A percentile compares a stretch with the other conserved stretches of the same genome.
phyloP scores from a whole-genome alignment of 2,888 invertebrate genomes.

The Lepidonotus clava region DNA sequence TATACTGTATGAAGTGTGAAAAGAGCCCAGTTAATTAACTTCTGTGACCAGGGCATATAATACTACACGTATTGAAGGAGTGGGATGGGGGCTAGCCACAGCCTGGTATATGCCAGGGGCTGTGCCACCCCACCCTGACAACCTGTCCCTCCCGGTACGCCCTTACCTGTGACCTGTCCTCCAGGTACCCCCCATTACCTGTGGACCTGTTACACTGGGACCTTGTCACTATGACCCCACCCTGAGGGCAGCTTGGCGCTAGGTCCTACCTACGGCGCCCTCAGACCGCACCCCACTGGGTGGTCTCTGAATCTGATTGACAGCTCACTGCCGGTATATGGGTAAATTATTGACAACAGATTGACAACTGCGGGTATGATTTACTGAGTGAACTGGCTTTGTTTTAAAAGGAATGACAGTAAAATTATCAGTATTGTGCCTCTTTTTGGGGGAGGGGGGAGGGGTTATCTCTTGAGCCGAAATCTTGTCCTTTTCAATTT shows the following conservation, averaged over 20 bases:
- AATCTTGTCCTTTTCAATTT: no score
- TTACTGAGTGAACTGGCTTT: no score
- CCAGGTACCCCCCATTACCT: not conserved
- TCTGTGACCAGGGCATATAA: no score
- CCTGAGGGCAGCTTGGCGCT: not conserved
- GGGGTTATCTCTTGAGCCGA: no score
- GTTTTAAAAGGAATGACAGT: no score
- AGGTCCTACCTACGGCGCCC: no score
- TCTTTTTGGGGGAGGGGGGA: no score
- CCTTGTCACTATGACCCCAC: not conserved
- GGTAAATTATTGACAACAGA: not conserved
- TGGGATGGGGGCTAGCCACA: not conserved
- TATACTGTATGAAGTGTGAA: no score
- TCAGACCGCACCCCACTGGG: not conserved
- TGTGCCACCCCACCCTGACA: not conserved
- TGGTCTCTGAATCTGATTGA: conserved; percentile 13
- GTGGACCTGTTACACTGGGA: not conserved
- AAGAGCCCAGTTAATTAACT: no score
- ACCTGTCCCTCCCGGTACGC: not conserved
- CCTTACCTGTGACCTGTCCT: not conserved
- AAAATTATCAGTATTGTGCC: no score
- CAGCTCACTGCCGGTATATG: not conserved
- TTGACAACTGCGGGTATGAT: not conserved
- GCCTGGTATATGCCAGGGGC: conserved; percentile 21
- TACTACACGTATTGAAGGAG: no score